Percentiles rank a stretch among this genome's conserved stretches.
Evolutionary conservation across 2,797 vertebrate genomes (phyloP).

Genomic region (Anabacerthia variegaticeps): DNA sequence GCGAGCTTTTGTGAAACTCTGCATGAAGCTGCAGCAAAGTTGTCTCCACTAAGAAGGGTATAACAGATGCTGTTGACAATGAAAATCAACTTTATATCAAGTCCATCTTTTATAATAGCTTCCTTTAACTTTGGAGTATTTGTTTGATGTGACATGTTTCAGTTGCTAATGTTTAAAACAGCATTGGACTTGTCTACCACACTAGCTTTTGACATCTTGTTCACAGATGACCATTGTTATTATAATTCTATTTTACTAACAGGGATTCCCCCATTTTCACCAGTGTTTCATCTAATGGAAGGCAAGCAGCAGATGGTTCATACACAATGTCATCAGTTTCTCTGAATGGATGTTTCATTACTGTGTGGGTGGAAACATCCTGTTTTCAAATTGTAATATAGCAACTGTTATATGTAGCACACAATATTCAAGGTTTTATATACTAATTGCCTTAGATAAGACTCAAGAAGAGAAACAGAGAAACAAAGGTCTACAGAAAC

Average conservation of each 20-base stretch:
- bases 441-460: neutral
- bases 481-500: neutral
- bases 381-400: neutral
- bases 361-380: neutral
- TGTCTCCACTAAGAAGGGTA: neutral
- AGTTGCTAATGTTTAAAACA: neutral
- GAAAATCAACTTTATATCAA: neutral
- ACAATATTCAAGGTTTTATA: neutral
- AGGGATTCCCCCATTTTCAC: neutral
- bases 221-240: neutral
- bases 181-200: neutral
- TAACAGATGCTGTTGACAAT: neutral
- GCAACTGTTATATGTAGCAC: neutral
- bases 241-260: neutral
- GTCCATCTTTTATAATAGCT: neutral
- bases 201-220: neutral
- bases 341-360: conserved; percentile 15
- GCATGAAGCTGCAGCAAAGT: neutral
- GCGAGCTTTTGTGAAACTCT: neutral
- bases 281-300: conserved; percentile 12
- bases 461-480: neutral
- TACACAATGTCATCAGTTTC: neutral
- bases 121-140: neutral
- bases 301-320: neutral
- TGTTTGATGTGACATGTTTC: neutral